Evolutionary conservation across 23 tunicate species (phyloP), one percentile per base, ranked within the genome.

Genomic region (Halocynthia roretzi): DNA sequence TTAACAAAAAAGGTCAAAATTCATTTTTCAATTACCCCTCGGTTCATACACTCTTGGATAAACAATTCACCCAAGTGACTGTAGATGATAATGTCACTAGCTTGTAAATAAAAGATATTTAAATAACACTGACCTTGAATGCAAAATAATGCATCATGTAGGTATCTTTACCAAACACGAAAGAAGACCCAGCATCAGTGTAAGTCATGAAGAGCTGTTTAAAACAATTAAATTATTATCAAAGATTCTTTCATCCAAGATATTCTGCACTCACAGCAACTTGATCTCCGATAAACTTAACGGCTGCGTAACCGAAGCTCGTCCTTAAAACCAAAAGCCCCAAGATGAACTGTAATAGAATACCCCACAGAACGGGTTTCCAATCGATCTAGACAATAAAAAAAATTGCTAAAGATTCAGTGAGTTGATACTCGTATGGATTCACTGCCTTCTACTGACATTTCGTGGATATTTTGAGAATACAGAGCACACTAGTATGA

Each of bases 281-380:
- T 64, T 82, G 80, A 71, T 87, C 93, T 9, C 93, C 93, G 64
- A 87, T 61, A 31, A 82, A 77, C 54, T 87, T 87, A 10, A 87
- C 71, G 8, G 77, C 86, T 11, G 52, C 12, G 58, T 50, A 87
- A 7, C 93, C 93, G 62, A 62, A 69, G 5, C 65, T 62, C n/a
- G 85, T 82, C 21, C 93, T 80, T 2, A 87, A 77, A n/a, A 82
- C 78, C 6, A 87, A 10, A 5, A 87, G 62, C 40, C 93, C 93
- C 7, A 87, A 67, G 51, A 82, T 63, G 53, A 87, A 87, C 67
- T 87, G 93, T 61, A 87, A 50, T 2, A 50, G 58, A 17, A 87
- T 71, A 54, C 93, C 93, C 93, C 93, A 87, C 19, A 87, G 21
- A n/a, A 87, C 93, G 40, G 93, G 83, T 50, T 86, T 54, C 93